Conservation (phyloP, 1,140 invertebrate genomes). For the Nebria ingens region DNA sequence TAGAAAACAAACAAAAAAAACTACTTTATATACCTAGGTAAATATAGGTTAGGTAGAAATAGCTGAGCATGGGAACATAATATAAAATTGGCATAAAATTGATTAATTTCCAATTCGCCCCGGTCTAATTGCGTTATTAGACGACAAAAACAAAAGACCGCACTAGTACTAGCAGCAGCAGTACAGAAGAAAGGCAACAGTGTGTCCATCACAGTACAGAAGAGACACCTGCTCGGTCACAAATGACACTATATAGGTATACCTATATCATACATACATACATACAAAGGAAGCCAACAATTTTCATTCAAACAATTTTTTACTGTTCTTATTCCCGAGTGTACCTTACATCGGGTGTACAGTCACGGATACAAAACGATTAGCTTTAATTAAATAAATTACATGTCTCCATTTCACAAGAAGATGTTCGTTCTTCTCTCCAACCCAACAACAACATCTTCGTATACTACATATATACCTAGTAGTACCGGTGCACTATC, state of each 20-base stretch:
- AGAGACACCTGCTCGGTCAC: not conserved
- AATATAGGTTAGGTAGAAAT: too few relatives aligned
- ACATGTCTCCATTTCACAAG: slow-evolving; percentile 8
- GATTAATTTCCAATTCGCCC: not conserved
- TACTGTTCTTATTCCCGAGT: not conserved
- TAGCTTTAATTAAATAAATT: slow-evolving; percentile 9
- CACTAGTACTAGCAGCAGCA: not conserved
- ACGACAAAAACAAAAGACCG: not conserved
- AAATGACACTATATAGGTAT: not conserved
- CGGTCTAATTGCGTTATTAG: not conserved
- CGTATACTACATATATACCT: too few relatives aligned
- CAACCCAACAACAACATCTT: not conserved
- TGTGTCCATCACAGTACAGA: not conserved
- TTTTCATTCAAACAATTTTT: slow-evolving; percentile 6
- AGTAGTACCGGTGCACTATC: too few relatives aligned
- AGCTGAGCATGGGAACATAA: too few relatives aligned
- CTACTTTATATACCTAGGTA: too few relatives aligned
- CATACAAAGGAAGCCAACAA: not conserved
- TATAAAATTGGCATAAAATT: not conserved
- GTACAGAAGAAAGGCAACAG: not conserved
- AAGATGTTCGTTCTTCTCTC: not conserved
- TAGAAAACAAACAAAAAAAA: too few relatives aligned
- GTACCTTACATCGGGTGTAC: not conserved
- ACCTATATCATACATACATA: not conserved
- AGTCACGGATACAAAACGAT: slow-evolving; percentile 9